Base-by-base conservation (phyloP, 2,797 vertebrate species). In the Gambusia yucatana region DNA sequence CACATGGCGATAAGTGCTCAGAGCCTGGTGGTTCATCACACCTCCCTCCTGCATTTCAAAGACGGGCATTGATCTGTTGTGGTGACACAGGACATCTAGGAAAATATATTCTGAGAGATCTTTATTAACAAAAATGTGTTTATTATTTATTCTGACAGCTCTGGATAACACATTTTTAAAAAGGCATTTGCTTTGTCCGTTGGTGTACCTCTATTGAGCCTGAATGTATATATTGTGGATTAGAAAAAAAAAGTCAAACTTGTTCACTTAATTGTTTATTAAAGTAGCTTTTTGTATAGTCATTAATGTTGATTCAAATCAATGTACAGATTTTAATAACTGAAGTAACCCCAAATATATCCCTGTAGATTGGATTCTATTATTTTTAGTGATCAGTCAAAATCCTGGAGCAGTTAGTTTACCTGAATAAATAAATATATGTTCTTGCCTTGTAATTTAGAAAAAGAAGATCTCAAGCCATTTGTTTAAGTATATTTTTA, bases 1-100 rank as follows among this genome's bases (percentile, higher is more conserved):
- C 91, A 92, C 82, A 85, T 91, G 1, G 74, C 2, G 83, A 91
- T 94, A 94, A 94, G 92, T 93, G 93, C 88, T 91, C 76, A 63
- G 84, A 89, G 92, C 82, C 80, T 8, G 57, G 84, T 85, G 91
- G 77, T 82, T 87, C 88, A 85, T 92, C 85, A 83, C 90, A 87
- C 85, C 81, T 90, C 86, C 80, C 79, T 82, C 72, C 84, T 90
- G 85, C 88, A 81, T 90, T 89, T 90, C 77, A 88, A 80, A 90
- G 77, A 88, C 75, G 57, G 79, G 25, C 87, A 93, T 88, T 91
- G 92, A 93, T 94, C 90, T 65, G 36, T 76, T 83, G 48, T 79
- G 71, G 72, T 28, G 71, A 70, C 67, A 44, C 39, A 80, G 48
- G 79, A 71, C 80, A 65, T 83, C 65, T 80, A 77, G 22, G n/a